phyloP scores from a whole-genome alignment of 2,797 vertebrate genomes.

The Crypturellus tataupa region DNA sequence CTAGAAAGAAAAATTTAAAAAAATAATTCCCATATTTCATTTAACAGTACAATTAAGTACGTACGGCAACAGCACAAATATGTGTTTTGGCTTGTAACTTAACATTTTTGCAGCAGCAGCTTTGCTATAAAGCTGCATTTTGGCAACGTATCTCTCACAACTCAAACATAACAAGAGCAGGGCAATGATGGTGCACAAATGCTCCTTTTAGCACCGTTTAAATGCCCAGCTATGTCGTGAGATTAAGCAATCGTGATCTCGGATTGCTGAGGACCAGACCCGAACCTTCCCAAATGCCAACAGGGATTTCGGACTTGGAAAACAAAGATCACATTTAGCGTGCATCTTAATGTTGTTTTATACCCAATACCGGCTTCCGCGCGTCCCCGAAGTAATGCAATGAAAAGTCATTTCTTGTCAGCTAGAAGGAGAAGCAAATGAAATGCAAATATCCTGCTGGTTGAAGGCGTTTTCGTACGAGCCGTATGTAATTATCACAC shows the following conservation, averaged over 20 bases:
- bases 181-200: not conserved
- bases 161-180: not conserved
- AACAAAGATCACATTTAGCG: not conserved
- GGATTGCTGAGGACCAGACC: not conserved
- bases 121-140: not conserved
- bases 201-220: not conserved
- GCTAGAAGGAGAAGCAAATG: not conserved
- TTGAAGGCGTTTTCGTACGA: conserved; percentile 32
- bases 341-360: not conserved
- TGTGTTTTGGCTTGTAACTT: not conserved
- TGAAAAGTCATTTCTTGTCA: not conserved
- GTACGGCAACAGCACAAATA: not conserved
- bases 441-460: conserved; percentile 52
- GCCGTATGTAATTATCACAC: conserved; percentile 25
- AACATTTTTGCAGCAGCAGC: not conserved
- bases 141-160: not conserved
- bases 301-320: not conserved
- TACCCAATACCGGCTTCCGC: not conserved
- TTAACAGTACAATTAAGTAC: not conserved
- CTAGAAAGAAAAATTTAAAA: not conserved
- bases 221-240: not conserved
- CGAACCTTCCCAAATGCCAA: not conserved
- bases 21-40: not conserved
- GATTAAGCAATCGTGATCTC: not conserved
- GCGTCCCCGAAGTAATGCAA: not conserved